phyloP scores from a whole-genome alignment of 2,113 vertebrate genomes.

The Ia io region DNA sequence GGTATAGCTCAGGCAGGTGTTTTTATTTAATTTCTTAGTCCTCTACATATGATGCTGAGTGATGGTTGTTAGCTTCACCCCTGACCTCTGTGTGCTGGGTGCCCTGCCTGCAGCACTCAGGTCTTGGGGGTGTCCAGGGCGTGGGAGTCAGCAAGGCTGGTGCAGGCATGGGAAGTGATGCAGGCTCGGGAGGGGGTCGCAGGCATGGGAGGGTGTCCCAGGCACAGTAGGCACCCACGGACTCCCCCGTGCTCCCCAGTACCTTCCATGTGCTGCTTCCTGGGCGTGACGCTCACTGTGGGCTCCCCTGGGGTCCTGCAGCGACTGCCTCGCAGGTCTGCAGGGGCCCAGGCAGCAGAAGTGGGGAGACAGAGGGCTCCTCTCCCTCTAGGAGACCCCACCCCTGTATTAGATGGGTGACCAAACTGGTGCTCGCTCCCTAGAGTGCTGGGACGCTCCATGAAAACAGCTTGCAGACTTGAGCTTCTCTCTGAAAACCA shows the following conservation, averaged over 20 bases:
- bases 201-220: background rate
- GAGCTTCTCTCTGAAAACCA: background rate
- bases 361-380: background rate
- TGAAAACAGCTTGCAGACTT: background rate
- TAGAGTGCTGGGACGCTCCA: background rate
- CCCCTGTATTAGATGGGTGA: background rate
- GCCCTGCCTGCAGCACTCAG: background rate
- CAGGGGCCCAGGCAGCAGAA: too few species aligned
- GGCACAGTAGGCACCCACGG: too few species aligned
- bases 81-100: background rate
- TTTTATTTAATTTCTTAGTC: background rate
- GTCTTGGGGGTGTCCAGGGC: background rate
- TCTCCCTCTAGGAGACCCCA: background rate
- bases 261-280: background rate
- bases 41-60: background rate
- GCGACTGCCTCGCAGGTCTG: background rate
- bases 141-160: background rate
- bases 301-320: too few species aligned
- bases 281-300: fast-evolving
- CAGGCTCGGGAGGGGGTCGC: background rate
- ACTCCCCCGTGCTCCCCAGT: too few species aligned
- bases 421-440: background rate
- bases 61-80: background rate
- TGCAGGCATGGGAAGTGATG: background rate
- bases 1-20: background rate